phyloP scores from a whole-genome alignment of 2,888 invertebrate genomes.

The Rhagium mordax region DNA sequence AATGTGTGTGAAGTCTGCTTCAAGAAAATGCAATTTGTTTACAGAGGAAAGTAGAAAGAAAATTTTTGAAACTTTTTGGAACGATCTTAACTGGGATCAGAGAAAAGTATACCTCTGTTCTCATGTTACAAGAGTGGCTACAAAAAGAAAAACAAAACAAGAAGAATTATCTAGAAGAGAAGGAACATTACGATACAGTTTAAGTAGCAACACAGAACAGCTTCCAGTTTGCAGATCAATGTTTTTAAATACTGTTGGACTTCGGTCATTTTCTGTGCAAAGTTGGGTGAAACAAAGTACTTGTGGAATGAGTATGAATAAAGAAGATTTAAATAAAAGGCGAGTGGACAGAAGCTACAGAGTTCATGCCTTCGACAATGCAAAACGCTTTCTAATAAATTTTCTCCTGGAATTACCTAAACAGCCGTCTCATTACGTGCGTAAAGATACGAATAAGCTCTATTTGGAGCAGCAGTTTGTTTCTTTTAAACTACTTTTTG shows the following conservation, averaged over 20 bases:
- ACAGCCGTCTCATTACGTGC: not conserved
- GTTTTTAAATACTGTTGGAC: constrained; percentile 33
- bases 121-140: too few relatives aligned
- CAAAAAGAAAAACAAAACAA: too few relatives aligned
- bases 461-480: not conserved
- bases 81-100: too few relatives aligned
- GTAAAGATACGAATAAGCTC: not conserved
- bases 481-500: constrained; percentile 16
- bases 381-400: not conserved
- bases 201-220: too few relatives aligned
- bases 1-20: too few relatives aligned
- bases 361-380: constrained; percentile 22
- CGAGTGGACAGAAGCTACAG: constrained; percentile 28
- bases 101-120: too few relatives aligned
- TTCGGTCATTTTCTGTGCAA: constrained; percentile 35
- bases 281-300: constrained; percentile 37
- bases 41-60: too few relatives aligned
- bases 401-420: not conserved
- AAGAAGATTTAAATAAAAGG: constrained; percentile 21
- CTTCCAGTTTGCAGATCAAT: constrained; percentile 25
- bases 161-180: too few relatives aligned
- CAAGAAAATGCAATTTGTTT: too few relatives aligned
- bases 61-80: too few relatives aligned
- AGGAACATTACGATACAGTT: too few relatives aligned
- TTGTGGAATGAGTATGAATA: constrained; percentile 32